phyloP scores from a whole-genome alignment of 2,113 vertebrate species.

The Hippolais icterina region DNA sequence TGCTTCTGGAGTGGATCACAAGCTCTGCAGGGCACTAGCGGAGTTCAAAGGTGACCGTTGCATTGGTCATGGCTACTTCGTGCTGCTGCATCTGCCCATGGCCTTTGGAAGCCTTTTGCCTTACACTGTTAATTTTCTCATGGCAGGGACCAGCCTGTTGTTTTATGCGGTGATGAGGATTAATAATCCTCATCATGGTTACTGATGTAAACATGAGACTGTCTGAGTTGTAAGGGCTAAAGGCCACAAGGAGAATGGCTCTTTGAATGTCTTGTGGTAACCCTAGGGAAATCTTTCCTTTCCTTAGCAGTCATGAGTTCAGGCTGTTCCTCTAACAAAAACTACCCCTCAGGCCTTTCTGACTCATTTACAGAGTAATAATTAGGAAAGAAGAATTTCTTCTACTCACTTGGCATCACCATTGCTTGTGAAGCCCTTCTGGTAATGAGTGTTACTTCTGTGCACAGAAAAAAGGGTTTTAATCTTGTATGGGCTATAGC shows the following conservation, averaged over 20 bases:
- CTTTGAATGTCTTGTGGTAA: neutral
- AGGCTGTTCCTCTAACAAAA: neutral
- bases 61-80: neutral
- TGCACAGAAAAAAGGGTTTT: neutral
- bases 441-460: neutral
- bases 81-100: neutral
- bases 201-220: neutral
- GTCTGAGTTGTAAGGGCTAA: neutral
- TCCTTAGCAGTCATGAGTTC: neutral
- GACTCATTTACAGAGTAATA: constrained; percentile 16
- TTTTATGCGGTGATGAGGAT: neutral
- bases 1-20: neutral
- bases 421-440: neutral
- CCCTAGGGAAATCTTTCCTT: neutral
- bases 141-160: neutral
- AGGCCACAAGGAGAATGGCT: neutral
- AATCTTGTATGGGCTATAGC: neutral
- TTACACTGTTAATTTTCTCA: neutral
- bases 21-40: neutral
- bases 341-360: neutral
- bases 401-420: neutral
- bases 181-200: neutral
- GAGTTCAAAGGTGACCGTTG: neutral
- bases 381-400: neutral
- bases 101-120: neutral